Evolutionary conservation across 2,888 invertebrate species (phyloP).

Genomic region (Campoplex nolae): DNA sequence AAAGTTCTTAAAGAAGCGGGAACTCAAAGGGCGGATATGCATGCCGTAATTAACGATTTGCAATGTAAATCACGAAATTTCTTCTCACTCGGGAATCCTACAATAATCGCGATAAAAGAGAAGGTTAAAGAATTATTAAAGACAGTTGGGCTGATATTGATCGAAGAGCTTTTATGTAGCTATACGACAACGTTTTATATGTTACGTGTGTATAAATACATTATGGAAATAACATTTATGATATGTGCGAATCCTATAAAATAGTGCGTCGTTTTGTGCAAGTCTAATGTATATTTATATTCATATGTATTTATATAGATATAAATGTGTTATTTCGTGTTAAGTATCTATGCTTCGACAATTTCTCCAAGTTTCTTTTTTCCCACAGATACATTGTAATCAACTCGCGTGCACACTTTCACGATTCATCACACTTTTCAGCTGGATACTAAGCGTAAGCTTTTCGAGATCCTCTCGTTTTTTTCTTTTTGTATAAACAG

Average conservation of each 20-base stretch:
- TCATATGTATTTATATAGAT: not conserved
- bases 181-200: constrained; percentile 17
- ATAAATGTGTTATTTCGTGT: not conserved
- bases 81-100: constrained; percentile 29
- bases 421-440: constrained; percentile 23
- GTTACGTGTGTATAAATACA: not conserved
- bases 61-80: constrained; percentile 73
- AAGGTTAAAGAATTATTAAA: constrained; percentile 4
- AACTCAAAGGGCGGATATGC: constrained; percentile 74
- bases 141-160: constrained; percentile 1
- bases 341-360: not conserved
- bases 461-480: not conserved
- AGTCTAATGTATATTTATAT: constrained; percentile 5
- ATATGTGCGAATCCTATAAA: not conserved
- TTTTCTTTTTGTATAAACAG: not conserved
- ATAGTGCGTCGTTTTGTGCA: constrained; percentile 1
- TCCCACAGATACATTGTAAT: constrained; percentile 23
- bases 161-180: constrained; percentile 21
- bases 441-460: not conserved
- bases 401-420: constrained; percentile 30
- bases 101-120: constrained; percentile 12
- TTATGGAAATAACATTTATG: constrained; percentile 3
- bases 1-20: constrained; percentile 45
- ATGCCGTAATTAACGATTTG: constrained; percentile 75
- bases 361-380: constrained; percentile 43